Evolutionary conservation across 2,888 invertebrate species (phyloP).

Genomic region (Phymatocera aterrima): DNA sequence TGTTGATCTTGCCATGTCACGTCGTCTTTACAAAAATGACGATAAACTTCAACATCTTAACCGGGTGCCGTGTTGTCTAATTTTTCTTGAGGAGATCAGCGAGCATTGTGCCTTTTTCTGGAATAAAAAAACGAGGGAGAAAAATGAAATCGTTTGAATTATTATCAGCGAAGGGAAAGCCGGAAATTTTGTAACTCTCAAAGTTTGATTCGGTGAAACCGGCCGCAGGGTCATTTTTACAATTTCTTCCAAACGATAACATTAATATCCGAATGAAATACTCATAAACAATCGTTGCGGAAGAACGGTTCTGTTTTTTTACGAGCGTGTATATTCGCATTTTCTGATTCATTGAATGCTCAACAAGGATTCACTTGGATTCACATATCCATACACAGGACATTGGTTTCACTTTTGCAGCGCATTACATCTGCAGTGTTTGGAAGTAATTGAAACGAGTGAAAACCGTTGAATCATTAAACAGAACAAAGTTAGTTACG

Average conservation of each 20-base stretch:
- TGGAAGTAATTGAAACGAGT: constrained; percentile 21
- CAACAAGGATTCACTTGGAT: background rate
- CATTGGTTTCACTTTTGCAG: constrained; percentile 32
- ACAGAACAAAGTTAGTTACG: constrained; percentile 14
- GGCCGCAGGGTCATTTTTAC: too few relatives aligned
- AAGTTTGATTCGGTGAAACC: background rate
- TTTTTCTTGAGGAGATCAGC: background rate
- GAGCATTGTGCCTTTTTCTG: background rate
- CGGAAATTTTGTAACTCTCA: too few relatives aligned
- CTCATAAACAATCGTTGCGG: background rate
- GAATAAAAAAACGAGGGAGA: background rate
- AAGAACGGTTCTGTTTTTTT: background rate
- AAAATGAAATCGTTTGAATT: background rate
- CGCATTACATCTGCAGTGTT: too few relatives aligned
- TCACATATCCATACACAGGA: background rate
- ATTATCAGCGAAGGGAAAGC: too few relatives aligned
- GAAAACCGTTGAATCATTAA: constrained; percentile 26
- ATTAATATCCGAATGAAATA: background rate
- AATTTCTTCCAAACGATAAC: background rate
- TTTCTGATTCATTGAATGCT: constrained; percentile 1
- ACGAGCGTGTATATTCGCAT: background rate
- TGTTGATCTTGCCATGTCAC: constrained; percentile 66
- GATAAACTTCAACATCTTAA: constrained; percentile 22
- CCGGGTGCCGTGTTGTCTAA: background rate
- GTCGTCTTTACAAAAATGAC: constrained; percentile 45